Evolutionary conservation across 1,140 invertebrate genomes (phyloP).

Genomic region (Acyrthosiphon pisum): DNA sequence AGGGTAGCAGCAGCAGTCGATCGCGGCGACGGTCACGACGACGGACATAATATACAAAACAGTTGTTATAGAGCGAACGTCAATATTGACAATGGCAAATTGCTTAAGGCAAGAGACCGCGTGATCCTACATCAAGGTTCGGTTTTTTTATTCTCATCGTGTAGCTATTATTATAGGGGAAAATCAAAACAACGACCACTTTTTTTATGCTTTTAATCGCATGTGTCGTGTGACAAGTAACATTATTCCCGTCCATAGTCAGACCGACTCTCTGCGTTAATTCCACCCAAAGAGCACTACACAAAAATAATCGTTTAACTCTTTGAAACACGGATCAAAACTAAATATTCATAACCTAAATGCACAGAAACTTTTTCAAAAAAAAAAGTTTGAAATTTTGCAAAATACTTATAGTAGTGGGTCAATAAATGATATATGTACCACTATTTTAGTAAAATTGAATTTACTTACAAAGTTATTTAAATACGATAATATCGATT

Average conservation of each 20-base stretch:
- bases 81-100: conserved; percentile 51
- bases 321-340: too few species aligned
- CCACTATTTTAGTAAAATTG: too few species aligned
- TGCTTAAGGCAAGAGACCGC: conserved; percentile 31
- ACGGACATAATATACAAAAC: not conserved
- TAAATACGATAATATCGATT: too few species aligned
- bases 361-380: too few species aligned
- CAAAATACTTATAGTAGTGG: too few species aligned
- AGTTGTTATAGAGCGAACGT: conserved; percentile 1
- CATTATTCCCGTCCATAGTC: too few species aligned
- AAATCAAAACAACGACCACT: not conserved
- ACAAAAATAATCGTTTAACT: not conserved
- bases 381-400: too few species aligned
- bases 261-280: not conserved
- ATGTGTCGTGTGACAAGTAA: not conserved
- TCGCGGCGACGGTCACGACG: not conserved
- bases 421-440: too few species aligned
- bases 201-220: not conserved
- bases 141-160: not conserved
- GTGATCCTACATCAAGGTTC: conserved; percentile 7
- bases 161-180: not conserved
- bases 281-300: not conserved
- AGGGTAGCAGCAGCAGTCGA: not conserved
- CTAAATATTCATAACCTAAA: too few species aligned
- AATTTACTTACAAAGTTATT: too few species aligned